Evolutionary conservation across 2,888 invertebrate species (phyloP).

Genomic region (Heterodera filipjevi): DNA sequence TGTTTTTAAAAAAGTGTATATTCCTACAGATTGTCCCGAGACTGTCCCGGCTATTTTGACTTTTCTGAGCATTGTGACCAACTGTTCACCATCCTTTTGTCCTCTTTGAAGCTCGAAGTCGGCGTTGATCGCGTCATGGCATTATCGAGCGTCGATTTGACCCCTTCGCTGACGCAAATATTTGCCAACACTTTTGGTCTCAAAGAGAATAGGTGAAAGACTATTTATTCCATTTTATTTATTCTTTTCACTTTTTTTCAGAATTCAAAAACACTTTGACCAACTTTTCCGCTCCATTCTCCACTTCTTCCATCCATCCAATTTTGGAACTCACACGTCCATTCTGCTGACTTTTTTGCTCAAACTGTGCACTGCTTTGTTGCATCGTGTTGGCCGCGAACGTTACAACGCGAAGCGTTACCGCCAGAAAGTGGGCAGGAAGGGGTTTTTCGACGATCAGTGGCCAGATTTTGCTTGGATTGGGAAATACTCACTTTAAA

Average conservation of each 20-base stretch:
- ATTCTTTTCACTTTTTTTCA: constrained; percentile 34
- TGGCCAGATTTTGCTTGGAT: no score
- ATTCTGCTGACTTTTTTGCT: constrained; percentile 67
- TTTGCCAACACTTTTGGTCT: constrained; percentile 57
- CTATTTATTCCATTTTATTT: constrained; percentile 7
- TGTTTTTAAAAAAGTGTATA: no score
- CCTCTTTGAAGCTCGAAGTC: constrained; percentile 48
- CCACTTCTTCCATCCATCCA: constrained; percentile 79
- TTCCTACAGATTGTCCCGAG: constrained; percentile 43
- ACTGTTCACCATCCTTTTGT: constrained; percentile 69
- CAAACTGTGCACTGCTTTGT: constrained; percentile 70
- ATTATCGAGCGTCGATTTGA: constrained; percentile 35
- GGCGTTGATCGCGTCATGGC: constrained; percentile 50
- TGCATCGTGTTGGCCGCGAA: constrained; percentile 73
- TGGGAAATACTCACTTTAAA: no score
- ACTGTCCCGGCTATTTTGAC: constrained; percentile 73
- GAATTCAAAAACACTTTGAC: constrained; percentile 69
- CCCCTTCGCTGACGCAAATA: constrained; percentile 47
- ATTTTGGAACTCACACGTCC: constrained; percentile 77
- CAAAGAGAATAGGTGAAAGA: constrained; percentile 42
- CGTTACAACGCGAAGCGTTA: constrained; percentile 67
- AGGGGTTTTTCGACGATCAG: neutral
- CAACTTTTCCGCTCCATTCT: constrained; percentile 80
- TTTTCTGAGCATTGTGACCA: constrained; percentile 83
- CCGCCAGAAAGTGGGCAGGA: constrained; percentile 53